Conservation (phyloP, 1,140 invertebrate species). For the Mactra quadrangularis region DNA sequence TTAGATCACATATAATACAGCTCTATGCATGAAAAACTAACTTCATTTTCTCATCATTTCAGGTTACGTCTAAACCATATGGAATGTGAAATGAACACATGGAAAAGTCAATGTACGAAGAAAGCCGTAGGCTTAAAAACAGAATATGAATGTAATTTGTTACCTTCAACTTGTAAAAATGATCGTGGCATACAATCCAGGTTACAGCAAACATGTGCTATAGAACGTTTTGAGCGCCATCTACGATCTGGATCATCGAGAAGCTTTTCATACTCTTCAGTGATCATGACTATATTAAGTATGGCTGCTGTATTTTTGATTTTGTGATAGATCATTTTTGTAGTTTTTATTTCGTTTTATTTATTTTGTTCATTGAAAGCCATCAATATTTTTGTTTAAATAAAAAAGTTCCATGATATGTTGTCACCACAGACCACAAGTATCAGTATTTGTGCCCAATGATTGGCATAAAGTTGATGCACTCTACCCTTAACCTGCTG, state of each 20-base stretch:
- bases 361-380: background rate
- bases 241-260: constrained; percentile 45
- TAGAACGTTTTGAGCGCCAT: constrained; percentile 36
- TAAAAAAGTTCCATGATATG: no score
- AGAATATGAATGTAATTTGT: constrained; percentile 57
- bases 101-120: constrained; percentile 7
- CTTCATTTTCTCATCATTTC: no score
- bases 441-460: no score
- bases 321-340: constrained; percentile 7
- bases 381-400: no score
- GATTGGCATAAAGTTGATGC: no score
- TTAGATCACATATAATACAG: no score
- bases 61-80: constrained; percentile 38
- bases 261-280: background rate
- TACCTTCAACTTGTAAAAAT: constrained; percentile 45
- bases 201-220: constrained; percentile 46
- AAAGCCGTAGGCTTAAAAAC: constrained; percentile 35
- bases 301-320: background rate
- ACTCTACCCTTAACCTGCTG: no score
- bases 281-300: constrained; percentile 13
- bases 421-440: no score
- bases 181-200: constrained; percentile 20
- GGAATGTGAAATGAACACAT: constrained; percentile 35
- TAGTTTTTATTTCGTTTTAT: no score
- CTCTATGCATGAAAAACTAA: no score